Conservation (phyloP, 1,140 invertebrate species). For the Aphaenogaster floridana region DNA sequence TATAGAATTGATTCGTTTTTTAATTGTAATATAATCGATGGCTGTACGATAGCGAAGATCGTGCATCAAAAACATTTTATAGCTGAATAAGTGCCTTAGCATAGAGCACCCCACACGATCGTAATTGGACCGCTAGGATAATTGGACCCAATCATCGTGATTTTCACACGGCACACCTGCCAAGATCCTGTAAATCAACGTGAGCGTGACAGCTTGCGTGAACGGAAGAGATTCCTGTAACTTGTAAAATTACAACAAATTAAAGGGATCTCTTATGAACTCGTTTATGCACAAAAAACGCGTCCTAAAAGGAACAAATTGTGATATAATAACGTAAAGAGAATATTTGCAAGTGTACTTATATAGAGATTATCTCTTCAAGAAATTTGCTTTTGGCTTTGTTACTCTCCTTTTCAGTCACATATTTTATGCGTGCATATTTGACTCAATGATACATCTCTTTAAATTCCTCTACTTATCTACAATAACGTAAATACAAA, state of each 20-base stretch:
- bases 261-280: conserved; percentile 11
- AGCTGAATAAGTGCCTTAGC: background rate
- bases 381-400: background rate
- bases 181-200: conserved; percentile 34
- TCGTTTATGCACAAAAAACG: background rate
- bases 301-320: conserved; percentile 11
- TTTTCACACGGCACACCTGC: conserved; percentile 20
- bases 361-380: background rate
- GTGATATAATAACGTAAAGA: background rate
- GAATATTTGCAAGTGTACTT: background rate
- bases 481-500: background rate
- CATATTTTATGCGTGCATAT: background rate
- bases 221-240: conserved; percentile 28
- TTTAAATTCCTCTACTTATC: background rate
- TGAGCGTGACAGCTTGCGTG: conserved; percentile 42
- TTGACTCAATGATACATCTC: background rate
- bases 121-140: conserved; percentile 5
- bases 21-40: background rate
- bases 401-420: background rate
- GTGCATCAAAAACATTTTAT: background rate
- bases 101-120: background rate
- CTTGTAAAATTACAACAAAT: conserved; percentile 45
- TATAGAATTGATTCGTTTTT: background rate
- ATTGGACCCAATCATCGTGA: conserved; percentile 37
- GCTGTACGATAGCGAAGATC: background rate